These are phyloP conservation scores for Thunnus albacares DNA, from an alignment of 2,797 vertebrate species.

Conservation along the genomic window DNA sequence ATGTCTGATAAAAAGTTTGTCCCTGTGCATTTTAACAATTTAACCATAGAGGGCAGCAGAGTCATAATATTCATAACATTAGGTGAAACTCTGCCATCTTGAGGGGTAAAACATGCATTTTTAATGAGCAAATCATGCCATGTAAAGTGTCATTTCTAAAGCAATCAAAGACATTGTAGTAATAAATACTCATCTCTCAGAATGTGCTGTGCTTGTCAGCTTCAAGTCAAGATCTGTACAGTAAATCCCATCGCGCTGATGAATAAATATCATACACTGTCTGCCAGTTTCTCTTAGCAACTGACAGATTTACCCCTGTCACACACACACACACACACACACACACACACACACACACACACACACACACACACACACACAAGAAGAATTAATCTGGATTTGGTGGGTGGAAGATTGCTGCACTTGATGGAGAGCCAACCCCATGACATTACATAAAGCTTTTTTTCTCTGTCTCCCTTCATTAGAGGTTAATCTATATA, in stretches of 20 bases:
- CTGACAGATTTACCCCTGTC: conserved; percentile 33
- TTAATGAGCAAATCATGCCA: background rate
- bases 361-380: conserved; percentile 13
- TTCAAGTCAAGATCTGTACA: background rate
- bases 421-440: conserved; percentile 82
- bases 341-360: conserved; percentile 6
- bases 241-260: conserved; percentile 1
- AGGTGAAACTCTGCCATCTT: background rate
- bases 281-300: conserved; percentile 38
- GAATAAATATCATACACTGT: conserved; percentile 34
- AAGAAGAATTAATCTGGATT: conserved; percentile 80
- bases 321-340: background rate
- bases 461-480: conserved; percentile 74
- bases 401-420: conserved; percentile 85
- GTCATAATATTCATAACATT: background rate
- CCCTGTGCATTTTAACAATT: background rate
- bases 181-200: background rate
- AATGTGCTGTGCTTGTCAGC: background rate
- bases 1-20: background rate
- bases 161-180: background rate
- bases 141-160: background rate
- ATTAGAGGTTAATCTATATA: conserved; percentile 85
- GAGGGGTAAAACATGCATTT: background rate
- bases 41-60: conserved; percentile 15
- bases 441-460: conserved; percentile 86